Conservation (phyloP, 1,140 invertebrate species). For the Eriosoma lanigerum region DNA sequence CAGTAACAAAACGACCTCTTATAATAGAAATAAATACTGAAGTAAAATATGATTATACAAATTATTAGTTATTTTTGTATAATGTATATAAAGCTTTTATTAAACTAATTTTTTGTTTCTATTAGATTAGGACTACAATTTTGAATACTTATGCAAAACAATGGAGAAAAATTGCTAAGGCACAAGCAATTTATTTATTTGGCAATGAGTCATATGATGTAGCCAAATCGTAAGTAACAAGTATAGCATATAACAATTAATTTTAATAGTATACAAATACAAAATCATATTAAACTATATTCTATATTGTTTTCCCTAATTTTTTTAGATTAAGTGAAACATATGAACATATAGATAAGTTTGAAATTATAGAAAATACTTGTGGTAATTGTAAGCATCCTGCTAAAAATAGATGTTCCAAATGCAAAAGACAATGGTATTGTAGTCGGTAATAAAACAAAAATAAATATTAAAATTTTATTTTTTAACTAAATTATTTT, state of each 20-base stretch:
- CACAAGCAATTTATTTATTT: conserved; percentile 62
- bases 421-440: conserved; percentile 65
- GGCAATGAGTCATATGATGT: conserved; percentile 59
- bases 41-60: conserved; percentile 55
- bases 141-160: conserved; percentile 59
- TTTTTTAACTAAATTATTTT: conserved; percentile 2
- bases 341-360: conserved; percentile 62
- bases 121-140: conserved; percentile 61
- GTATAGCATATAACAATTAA: no score
- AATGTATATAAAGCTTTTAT: not conserved
- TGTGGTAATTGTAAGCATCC: conserved; percentile 63
- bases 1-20: conserved; percentile 58
- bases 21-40: conserved; percentile 65
- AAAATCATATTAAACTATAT: no score
- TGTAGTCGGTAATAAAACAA: conserved; percentile 60
- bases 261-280: no score
- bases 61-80: not conserved
- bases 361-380: conserved; percentile 61
- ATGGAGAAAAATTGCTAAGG: conserved; percentile 64
- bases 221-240: conserved; percentile 57
- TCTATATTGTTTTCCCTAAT: not conserved
- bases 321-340: conserved; percentile 59
- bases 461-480: not conserved
- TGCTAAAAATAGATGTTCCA: conserved; percentile 63
- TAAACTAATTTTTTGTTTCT: conserved; percentile 18